Conservation (phyloP, 1,140 invertebrate species). For the Tetragnatha versicolor region DNA sequence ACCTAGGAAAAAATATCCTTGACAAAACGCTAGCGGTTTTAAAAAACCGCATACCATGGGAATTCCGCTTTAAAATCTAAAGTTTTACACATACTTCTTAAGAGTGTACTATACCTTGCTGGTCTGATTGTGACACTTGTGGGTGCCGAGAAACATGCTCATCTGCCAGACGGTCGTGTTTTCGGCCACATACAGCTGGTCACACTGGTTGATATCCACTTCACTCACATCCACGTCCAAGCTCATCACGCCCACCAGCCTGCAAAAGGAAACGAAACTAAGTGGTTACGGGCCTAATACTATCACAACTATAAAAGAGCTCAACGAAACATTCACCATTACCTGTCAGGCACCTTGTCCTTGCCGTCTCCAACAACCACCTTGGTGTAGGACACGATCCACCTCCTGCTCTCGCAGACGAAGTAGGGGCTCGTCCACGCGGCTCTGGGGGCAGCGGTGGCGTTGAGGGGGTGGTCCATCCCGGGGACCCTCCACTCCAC, state of each 20-base stretch:
- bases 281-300: not conserved
- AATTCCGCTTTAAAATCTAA: no score
- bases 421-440: slow-evolving; percentile 81
- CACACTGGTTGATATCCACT: slow-evolving; percentile 87
- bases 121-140: slow-evolving; percentile 82
- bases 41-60: no score
- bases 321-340: not conserved
- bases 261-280: slow-evolving; percentile 20
- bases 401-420: slow-evolving; percentile 74
- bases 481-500: slow-evolving; percentile 6
- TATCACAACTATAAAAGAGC: not conserved
- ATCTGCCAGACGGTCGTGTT: slow-evolving; percentile 43
- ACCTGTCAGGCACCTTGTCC: slow-evolving; percentile 29
- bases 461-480: slow-evolving; percentile 5
- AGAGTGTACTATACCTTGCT: no score
- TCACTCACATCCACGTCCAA: slow-evolving; percentile 83
- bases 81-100: no score
- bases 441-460: not conserved
- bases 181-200: slow-evolving; percentile 61
- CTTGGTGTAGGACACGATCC: slow-evolving; percentile 81
- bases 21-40: no score
- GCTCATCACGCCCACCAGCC: slow-evolving; percentile 73
- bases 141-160: slow-evolving; percentile 77
- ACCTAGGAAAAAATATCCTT: no score
- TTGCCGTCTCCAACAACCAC: slow-evolving; percentile 65